A percentile compares a stretch with the other conserved stretches of the same genome.
phyloP scores from a whole-genome alignment of 2,888 invertebrate species.

The Aproaerema taeniolella region DNA sequence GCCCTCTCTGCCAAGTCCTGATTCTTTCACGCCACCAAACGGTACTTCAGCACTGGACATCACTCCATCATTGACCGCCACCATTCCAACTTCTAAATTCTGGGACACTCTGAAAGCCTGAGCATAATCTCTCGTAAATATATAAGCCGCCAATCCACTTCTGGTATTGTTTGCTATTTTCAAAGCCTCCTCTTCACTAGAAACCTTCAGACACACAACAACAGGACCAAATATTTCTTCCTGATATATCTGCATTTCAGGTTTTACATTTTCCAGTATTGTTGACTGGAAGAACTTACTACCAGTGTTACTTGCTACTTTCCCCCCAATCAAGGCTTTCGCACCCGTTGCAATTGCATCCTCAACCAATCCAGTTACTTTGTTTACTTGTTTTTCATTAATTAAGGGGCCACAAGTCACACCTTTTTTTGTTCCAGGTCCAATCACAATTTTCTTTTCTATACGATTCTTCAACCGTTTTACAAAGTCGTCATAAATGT shows the following conservation, averaged over 20 bases:
- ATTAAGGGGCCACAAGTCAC: conserved; percentile 92
- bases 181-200: conserved; percentile 91
- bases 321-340: conserved; percentile 86
- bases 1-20: conserved; percentile 96
- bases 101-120: conserved; percentile 95
- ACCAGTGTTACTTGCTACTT: conserved; percentile 80
- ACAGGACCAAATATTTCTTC: conserved; percentile 99
- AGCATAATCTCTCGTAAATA: conserved; percentile 91
- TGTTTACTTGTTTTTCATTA: conserved; percentile 89
- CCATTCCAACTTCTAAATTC: conserved; percentile 93
- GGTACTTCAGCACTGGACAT: conserved; percentile 95
- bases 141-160: conserved; percentile 95
- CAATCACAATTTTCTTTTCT: too few relatives aligned
- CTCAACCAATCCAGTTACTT: conserved; percentile 87
- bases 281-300: conserved; percentile 93
- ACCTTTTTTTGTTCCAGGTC: too few relatives aligned
- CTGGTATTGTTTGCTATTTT: conserved; percentile 88
- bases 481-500: conserved; percentile 88
- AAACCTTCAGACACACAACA: conserved; percentile 89
- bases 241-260: conserved; percentile 87
- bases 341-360: conserved; percentile 94
- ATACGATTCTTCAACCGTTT: conserved; percentile 82
- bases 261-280: conserved; percentile 85
- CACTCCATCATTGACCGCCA: conserved; percentile 97
- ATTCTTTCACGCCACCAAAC: conserved; percentile 99